Conservation (phyloP, 1,140 invertebrate species). For the Whitmania pigra region DNA sequence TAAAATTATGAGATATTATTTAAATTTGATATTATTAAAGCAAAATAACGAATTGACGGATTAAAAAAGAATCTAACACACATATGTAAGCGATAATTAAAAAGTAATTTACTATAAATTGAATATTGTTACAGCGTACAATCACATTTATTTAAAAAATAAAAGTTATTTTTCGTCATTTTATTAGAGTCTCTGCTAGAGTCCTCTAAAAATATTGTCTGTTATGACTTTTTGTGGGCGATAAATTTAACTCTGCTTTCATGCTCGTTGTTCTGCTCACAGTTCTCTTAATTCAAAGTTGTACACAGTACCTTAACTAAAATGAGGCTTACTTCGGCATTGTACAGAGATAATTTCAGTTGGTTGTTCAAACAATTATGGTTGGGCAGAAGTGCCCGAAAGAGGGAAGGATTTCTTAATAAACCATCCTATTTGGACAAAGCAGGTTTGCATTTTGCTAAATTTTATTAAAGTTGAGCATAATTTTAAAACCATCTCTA, state of each 20-base stretch:
- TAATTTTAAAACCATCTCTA: too few species aligned
- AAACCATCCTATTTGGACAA: slow-evolving; percentile 8
- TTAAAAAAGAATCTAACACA: too few species aligned
- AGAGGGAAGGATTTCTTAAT: neutral
- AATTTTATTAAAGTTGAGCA: neutral
- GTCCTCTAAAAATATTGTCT: neutral
- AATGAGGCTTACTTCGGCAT: slow-evolving; percentile 7
- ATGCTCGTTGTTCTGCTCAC: neutral
- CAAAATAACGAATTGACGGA: too few species aligned
- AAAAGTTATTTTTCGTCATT: too few species aligned
- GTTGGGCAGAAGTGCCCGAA: neutral
- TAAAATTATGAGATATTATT: too few species aligned
- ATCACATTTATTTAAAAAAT: too few species aligned
- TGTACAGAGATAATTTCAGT: neutral
- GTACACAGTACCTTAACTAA: neutral
- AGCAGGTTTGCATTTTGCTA: neutral
- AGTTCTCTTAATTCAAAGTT: neutral
- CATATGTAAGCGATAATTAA: too few species aligned
- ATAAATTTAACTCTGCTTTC: neutral
- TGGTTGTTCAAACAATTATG: slow-evolving; percentile 1
- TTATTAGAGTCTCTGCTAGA: too few species aligned
- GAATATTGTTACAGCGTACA: too few species aligned
- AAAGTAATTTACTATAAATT: too few species aligned
- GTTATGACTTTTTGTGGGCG: neutral
- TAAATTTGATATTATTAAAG: too few species aligned